These are phyloP conservation scores for Todiramphus saurophagus DNA, from an alignment of 2,113 vertebrate genomes.

Conservation along the genomic window DNA sequence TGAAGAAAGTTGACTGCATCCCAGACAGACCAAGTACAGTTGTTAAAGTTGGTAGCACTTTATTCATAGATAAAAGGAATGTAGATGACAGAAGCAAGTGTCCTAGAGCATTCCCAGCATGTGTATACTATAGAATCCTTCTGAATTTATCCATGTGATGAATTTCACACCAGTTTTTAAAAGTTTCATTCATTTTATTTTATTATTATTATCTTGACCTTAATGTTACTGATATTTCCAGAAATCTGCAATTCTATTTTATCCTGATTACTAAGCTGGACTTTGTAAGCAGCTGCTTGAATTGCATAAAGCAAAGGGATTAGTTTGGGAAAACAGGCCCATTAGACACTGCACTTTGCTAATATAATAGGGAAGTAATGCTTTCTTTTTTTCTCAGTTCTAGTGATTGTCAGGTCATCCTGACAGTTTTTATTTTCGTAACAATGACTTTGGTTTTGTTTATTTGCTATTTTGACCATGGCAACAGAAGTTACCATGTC, in stretches of 20 bases:
- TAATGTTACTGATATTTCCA: background rate
- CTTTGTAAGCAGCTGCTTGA: background rate
- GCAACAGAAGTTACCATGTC: background rate
- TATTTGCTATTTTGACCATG: background rate
- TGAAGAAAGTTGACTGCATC: background rate
- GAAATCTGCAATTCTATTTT: background rate
- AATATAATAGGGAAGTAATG: background rate
- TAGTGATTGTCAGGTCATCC: background rate
- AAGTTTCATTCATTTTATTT: background rate
- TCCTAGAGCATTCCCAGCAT: background rate
- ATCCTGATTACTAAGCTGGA: background rate
- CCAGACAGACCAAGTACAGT: background rate
- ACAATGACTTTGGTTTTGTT: background rate
- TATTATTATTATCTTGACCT: background rate
- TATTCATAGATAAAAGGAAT: background rate
- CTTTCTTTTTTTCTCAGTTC: background rate
- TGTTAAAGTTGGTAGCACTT: background rate
- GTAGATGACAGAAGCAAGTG: background rate
- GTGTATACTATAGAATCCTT: background rate
- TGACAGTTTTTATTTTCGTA: background rate
- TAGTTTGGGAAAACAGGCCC: background rate
- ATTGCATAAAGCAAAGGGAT: background rate
- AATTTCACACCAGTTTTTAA: background rate
- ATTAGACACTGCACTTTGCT: background rate
- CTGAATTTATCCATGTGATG: background rate